Percentiles rank a stretch among this genome's conserved stretches.
phyloP scores from a whole-genome alignment of 2,797 vertebrate species.

The Coranthus polyacanthus region DNA sequence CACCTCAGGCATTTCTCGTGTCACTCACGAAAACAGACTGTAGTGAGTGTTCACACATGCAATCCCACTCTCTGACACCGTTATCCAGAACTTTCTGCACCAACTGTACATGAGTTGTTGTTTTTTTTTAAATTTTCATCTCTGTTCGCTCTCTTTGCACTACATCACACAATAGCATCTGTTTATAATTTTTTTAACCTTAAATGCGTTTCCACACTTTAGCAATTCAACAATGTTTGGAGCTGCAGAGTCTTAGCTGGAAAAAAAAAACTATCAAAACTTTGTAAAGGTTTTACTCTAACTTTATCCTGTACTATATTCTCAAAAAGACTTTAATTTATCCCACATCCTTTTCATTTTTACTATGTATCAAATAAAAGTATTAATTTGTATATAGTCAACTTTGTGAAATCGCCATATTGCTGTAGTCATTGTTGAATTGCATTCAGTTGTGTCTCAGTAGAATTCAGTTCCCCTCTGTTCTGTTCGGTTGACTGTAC shows the following conservation, averaged over 20 bases:
- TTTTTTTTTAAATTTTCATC: not conserved
- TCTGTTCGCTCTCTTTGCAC: conserved; percentile 28
- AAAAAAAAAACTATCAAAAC: conserved; percentile 30
- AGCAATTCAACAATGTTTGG: conserved; percentile 61
- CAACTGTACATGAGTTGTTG: conserved; percentile 12
- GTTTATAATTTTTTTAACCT: conserved; percentile 9
- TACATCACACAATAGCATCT: conserved; percentile 34
- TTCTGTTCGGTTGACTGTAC: conserved; percentile 72
- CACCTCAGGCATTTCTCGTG: conserved; percentile 64
- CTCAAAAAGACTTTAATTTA: conserved; percentile 76
- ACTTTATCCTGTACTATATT: conserved; percentile 73
- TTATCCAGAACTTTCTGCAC: conserved; percentile 29
- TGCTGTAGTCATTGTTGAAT: conserved; percentile 71
- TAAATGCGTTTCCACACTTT: conserved; percentile 2
- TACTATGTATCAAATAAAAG: conserved; percentile 65
- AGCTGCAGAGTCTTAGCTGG: conserved; percentile 30
- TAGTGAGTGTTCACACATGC: conserved; percentile 3
- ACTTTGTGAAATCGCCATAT: conserved; percentile 50
- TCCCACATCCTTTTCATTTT: conserved; percentile 59
- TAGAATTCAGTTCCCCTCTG: conserved; percentile 59
- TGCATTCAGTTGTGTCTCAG: conserved; percentile 66
- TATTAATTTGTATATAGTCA: conserved; percentile 84
- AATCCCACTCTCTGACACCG: conserved; percentile 14
- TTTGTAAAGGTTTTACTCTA: conserved; percentile 44
- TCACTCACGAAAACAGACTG: conserved; percentile 33